Base-by-base conservation (phyloP, 2,797 vertebrate species). In the Sandelia bainsii region DNA sequence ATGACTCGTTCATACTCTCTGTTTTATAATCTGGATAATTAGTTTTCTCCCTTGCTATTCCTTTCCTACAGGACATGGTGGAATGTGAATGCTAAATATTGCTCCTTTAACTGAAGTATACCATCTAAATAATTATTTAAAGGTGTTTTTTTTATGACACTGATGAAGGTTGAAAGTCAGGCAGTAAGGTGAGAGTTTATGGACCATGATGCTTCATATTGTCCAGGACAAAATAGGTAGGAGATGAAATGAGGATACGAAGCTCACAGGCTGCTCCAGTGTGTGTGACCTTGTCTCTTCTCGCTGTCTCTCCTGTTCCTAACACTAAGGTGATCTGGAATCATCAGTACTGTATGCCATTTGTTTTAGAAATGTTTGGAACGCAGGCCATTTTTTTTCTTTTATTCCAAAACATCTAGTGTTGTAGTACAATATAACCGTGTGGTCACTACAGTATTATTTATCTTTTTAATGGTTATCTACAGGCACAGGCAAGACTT, bases 11-110 rank as follows among this genome's bases (percentile, higher is more conserved):
- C 73, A 79, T 77, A 79, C 80, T 80, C 81, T 65, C 63, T 69
- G 75, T 82, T 81, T 81, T 86, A 80, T 87, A 83, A 89, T 89
- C 71, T 39, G 85, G 76, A 86, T 88, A 85, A 92, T 90, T 82
- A 72, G 65, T 57, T 66, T 56, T 85, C 74, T 80, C 75, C 68
- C 81, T 69, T 44, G 71, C 66, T 49, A 2, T 71, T 74, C 46
- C 74, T 59, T 59, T 67, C 59, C 45, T 32, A 6, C 48, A 48
- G 77, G 83, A 86, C 70, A 77, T 40, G 67, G 52, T 49, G 61
- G 82, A 69, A 61, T 37, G 25, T 40, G 20, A 62, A 59, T 20
- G 14, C 64, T 39, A 68, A 84, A 77, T 56, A 73, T 72, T 42
- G 66, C 65, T 70, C 32, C 46, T 65, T 22, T 70, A 68, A 50